phyloP scores from a whole-genome alignment of 2,888 invertebrate genomes.

The Torymus auratus region DNA sequence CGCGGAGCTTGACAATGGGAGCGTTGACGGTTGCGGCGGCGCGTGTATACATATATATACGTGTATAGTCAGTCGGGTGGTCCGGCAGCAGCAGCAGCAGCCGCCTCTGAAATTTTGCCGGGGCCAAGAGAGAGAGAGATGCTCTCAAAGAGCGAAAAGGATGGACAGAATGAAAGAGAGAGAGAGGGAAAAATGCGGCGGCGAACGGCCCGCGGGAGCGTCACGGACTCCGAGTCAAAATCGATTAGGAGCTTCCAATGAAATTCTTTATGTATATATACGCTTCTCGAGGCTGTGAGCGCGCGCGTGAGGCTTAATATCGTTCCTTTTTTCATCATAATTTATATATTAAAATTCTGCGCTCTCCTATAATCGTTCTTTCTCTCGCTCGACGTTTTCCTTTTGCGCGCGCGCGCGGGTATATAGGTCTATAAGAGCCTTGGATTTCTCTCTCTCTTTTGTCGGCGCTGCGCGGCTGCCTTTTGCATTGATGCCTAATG shows the following conservation, averaged over 20 bases:
- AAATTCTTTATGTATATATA: conserved; percentile 49
- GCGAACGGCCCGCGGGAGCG: conserved; percentile 40
- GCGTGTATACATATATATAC: no score
- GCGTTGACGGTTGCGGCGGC: conserved; percentile 52
- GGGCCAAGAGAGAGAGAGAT: background rate
- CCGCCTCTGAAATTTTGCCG: conserved; percentile 48
- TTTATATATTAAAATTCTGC: conserved; percentile 58
- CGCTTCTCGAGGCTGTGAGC: no score
- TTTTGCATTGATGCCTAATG: conserved; percentile 34
- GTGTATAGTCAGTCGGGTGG: conserved; percentile 41
- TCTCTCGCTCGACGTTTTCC: conserved; percentile 9
- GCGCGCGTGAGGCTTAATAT: conserved; percentile 29
- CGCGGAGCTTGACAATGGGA: conserved; percentile 47
- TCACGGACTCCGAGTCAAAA: conserved; percentile 55
- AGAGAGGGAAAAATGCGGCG: conserved; percentile 2
- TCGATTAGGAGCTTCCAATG: conserved; percentile 61
- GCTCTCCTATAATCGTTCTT: conserved; percentile 44
- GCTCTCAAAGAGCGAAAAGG: background rate
- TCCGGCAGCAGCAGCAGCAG: conserved; percentile 8
- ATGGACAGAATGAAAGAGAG: conserved; percentile 4
- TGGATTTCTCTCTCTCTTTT: conserved; percentile 46
- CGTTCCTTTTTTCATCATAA: conserved; percentile 56
- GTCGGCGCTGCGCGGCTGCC: conserved; percentile 15
- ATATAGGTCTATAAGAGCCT: conserved; percentile 25
- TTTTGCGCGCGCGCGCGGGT: background rate